A percentile compares a stretch with the other conserved stretches of the same genome.
phyloP scores from a whole-genome alignment of 1,140 invertebrate genomes.

The Lepidurus couesii region DNA sequence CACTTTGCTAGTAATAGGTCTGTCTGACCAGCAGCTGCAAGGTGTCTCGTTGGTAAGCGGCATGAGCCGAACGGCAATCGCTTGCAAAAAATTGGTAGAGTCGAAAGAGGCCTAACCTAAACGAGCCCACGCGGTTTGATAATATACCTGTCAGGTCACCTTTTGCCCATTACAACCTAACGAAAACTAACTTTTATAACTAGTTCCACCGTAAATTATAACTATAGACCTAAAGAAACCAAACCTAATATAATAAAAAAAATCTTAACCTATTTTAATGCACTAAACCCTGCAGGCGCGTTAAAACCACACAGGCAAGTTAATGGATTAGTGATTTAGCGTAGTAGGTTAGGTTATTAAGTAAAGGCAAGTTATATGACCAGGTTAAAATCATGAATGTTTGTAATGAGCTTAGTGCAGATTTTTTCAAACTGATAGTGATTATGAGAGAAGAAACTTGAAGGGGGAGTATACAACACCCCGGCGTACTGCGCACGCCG shows the following conservation, averaged over 20 bases:
- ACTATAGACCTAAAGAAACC: background rate
- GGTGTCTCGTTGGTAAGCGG: background rate
- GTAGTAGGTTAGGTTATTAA: slow-evolving; percentile 6
- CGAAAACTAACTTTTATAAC: background rate
- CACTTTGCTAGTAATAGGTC: background rate
- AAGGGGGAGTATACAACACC: background rate
- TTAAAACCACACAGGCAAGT: background rate
- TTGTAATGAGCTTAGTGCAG: background rate
- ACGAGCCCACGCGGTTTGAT: background rate
- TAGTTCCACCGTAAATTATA: background rate
- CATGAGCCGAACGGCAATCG: background rate
- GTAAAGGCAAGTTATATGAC: background rate
- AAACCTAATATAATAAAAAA: background rate
- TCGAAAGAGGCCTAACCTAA: background rate
- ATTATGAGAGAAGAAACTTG: background rate
- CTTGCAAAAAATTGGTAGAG: background rate
- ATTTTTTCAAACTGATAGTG: background rate
- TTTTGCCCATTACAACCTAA: background rate
- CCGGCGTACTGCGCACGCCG: background rate
- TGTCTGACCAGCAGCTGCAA: background rate
- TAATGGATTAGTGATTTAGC: background rate
- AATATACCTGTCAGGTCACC: slow-evolving; percentile 5
- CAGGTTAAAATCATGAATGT: background rate
- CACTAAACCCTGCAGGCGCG: background rate
- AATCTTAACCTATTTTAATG: background rate